Base-by-base conservation (phyloP, 1,140 invertebrate genomes). In the Drosophila eugracilis region DNA sequence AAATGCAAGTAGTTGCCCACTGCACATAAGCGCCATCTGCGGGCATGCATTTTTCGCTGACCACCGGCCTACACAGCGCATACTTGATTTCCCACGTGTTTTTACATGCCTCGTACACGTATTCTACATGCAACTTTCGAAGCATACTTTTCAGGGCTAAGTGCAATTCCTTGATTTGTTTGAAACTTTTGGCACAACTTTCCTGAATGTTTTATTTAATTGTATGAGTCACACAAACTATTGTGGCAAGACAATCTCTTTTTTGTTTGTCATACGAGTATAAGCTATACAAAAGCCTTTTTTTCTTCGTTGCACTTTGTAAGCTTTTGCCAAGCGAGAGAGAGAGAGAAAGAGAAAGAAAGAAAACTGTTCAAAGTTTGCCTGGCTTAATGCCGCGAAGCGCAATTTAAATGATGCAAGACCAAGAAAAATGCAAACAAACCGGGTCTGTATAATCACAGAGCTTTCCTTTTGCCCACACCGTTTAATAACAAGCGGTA, bases 61-160 rank as follows among this genome's bases (percentile, higher is more conserved):
- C 22, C 9, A 5, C 19, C 6, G 59, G 6, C 1, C 6, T 15
- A 30, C 62, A n/a, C 17, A 28, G 47, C 65, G 62, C 17, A 69
- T 69, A 66, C 45, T 14, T 69, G 47, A 69, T 69, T 24, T 70
- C 14, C 0, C 2, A 22, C 2, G 15, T n/a, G n/a, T 22, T 34
- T 65, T 42, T 65, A 65, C 60, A 24, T 30, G 60, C 30, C n/a
- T 28, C 24, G 1, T 26, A 21, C 10, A 22, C 5, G 30, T n/a
- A n/a, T 19, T 65, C 60, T 65, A 65, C 60, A 24, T 65, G 60
- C 41, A 65, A 37, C 41, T 62, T 65, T 30, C n/a, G 15, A 6
- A n/a, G 60, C 55, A 34, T 36, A 63, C 54, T 7, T 37, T 39
- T 65, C 14, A 17, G 41, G 30, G 55, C 19, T 12, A 30, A 21